Percentiles rank a stretch among this genome's conserved stretches.
These are phyloP conservation scores for Plebejus argus DNA, from an alignment of 2,888 invertebrate species.

Conservation along the genomic window DNA sequence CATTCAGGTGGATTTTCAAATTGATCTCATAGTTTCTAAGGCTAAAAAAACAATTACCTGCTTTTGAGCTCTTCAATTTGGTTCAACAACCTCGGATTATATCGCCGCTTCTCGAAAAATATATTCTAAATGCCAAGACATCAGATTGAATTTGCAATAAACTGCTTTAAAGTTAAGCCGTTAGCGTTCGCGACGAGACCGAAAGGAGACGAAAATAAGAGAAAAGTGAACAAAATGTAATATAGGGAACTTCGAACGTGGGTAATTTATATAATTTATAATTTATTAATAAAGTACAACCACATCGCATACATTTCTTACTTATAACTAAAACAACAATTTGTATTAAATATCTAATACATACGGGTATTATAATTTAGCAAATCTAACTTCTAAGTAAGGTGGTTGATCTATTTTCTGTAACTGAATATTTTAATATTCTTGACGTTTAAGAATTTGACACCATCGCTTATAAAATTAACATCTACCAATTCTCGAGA, in stretches of 20 bases:
- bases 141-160: slow-evolving; percentile 23
- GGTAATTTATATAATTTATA: too few species aligned
- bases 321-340: too few species aligned
- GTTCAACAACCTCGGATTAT: slow-evolving; percentile 6
- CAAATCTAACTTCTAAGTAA: neutral
- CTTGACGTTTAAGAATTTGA: neutral
- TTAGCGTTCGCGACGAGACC: slow-evolving; percentile 5
- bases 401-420: too few species aligned
- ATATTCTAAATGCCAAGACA: slow-evolving; percentile 20
- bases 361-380: too few species aligned
- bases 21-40: slow-evolving; percentile 32
- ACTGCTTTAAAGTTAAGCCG: slow-evolving; percentile 21
- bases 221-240: slow-evolving; percentile 9
- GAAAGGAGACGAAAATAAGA: slow-evolving; percentile 18
- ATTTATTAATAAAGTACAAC: too few species aligned
- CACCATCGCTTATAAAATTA: neutral
- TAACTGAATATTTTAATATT: neutral
- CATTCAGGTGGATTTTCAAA: slow-evolving; percentile 56
- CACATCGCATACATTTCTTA: too few species aligned
- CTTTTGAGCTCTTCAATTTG: slow-evolving; percentile 6
- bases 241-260: neutral
- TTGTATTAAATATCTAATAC: too few species aligned
- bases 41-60: slow-evolving; percentile 24
- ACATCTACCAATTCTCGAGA: neutral
- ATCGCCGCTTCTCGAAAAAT: neutral